Evolutionary conservation across 53 echinoderm and acorn worm species (phyloP).

Genomic region (Astropecten irregularis): DNA sequence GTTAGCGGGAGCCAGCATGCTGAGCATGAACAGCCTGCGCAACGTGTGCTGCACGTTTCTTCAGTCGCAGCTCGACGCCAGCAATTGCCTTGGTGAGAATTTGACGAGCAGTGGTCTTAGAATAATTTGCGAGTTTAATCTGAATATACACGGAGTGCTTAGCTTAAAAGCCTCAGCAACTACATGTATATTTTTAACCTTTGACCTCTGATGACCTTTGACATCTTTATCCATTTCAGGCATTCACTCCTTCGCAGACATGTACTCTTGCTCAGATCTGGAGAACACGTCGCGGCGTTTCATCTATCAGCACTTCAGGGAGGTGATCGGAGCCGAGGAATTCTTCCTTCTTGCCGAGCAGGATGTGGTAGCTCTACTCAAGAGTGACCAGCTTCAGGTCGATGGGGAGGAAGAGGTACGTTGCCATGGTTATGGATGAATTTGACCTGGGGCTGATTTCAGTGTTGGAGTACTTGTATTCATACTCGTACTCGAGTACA

Average conservation of each 20-base stretch:
- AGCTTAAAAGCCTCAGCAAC: too few species aligned
- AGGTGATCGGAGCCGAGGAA: slow-evolving; percentile 90
- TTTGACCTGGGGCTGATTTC: too few species aligned
- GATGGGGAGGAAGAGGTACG: slow-evolving; percentile 81
- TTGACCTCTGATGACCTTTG: too few species aligned
- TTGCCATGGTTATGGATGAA: too few species aligned
- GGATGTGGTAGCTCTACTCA: slow-evolving; percentile 84
- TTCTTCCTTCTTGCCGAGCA: slow-evolving; percentile 96
- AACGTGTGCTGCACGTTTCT: slow-evolving; percentile 98
- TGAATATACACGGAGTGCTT: too few species aligned
- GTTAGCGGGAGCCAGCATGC: slow-evolving; percentile 96
- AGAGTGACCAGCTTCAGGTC: slow-evolving; percentile 94
- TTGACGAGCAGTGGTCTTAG: too few species aligned
- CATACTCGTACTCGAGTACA: too few species aligned
- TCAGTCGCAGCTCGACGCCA: slow-evolving; percentile 95
- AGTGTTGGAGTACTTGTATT: too few species aligned
- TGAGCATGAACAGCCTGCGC: slow-evolving; percentile 89
- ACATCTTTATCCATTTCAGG: slow-evolving; percentile 56
- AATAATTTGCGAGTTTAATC: too few species aligned
- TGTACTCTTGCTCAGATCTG: slow-evolving; percentile 97
- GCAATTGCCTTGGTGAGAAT: slow-evolving; percentile 93
- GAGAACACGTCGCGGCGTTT: slow-evolving; percentile 89
- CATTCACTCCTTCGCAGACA: slow-evolving; percentile 99
- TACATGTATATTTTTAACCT: neutral
- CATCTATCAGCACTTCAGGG: slow-evolving; percentile 99